Conservation (phyloP, 2,888 invertebrate genomes). For the Zhengitettix transpicula region DNA sequence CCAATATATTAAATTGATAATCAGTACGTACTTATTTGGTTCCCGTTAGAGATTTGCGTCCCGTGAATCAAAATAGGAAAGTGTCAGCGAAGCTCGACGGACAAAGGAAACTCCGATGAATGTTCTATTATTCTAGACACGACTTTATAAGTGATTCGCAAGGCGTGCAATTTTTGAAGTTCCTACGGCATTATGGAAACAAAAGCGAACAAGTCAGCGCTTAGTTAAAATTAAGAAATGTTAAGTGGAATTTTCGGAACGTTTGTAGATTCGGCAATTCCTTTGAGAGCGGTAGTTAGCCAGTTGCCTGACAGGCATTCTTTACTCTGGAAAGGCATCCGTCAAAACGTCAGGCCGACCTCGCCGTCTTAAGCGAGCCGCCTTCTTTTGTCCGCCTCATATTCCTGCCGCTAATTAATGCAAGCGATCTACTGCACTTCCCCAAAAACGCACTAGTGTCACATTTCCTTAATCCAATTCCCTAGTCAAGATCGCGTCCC, state of each 20-base stretch:
- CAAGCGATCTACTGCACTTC: too few relatives aligned
- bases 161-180: background rate
- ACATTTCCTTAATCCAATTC: too few relatives aligned
- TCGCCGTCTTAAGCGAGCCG: background rate
- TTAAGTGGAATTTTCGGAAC: background rate
- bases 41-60: too few relatives aligned
- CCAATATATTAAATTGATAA: too few relatives aligned
- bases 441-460: too few relatives aligned
- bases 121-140: too few relatives aligned
- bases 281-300: background rate
- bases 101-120: too few relatives aligned
- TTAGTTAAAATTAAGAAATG: background rate
- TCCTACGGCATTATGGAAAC: background rate
- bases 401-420: too few relatives aligned
- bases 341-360: background rate
- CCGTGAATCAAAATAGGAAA: too few relatives aligned
- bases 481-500: too few relatives aligned
- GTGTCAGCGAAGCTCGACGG: too few relatives aligned
- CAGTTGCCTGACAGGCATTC: background rate
- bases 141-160: background rate
- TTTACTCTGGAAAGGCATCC: background rate
- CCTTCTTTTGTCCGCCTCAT: background rate
- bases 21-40: too few relatives aligned
- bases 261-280: background rate
- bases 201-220: background rate